Evolutionary conservation across 2,888 invertebrate species (phyloP), one percentile per base, ranked within the genome.

Genomic region (Acrocyrtus sp.): DNA sequence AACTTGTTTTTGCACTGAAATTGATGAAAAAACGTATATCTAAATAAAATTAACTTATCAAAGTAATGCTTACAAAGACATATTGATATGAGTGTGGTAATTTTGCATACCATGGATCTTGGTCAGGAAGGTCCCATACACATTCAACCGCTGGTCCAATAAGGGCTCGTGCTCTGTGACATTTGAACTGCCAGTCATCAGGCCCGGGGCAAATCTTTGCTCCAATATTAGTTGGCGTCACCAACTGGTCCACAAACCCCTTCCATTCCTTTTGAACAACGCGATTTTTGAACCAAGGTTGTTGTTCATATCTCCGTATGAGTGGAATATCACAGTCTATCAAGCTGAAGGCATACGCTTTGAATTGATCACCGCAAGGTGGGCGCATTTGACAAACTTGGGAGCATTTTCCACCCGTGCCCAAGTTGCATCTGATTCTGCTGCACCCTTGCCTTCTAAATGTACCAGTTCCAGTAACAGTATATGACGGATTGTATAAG

Each of bases 251-350:
- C 0, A 78, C 65, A 50, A 79, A 79, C 8, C 72, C 77, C 8
- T 51, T 22, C 79, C 79, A 79, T 17, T 74, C 75, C 3, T 65
- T 29, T 29, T 79, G 76, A 22, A 79, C 73, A 8, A 75, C 15
- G 1, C 75, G 76, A 45, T 79, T 77, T 15, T 67, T 57, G 51
- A 78, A 78, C 79, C 80, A 80, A 0, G 80, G 77, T 39, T 80
- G 80, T 24, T 75, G 66, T 54, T 78, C 76, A 43, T 79, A 79
- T 26, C 63, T 47, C 4, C 61, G 39, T 10, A 74, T 65, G 24
- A 66, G 58, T 26, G 75, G 72, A 10, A 74, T 56, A 26, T 73
- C 69, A 29, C 75, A 75, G 53, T 76, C 78, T 43, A n/a, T n/a
- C n/a, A n/a, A n/a, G n/a, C 66, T 65, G 10, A 60, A 62, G 74